Base-by-base conservation (phyloP, 1,140 invertebrate species). In the Drosophila malerkotliana region DNA sequence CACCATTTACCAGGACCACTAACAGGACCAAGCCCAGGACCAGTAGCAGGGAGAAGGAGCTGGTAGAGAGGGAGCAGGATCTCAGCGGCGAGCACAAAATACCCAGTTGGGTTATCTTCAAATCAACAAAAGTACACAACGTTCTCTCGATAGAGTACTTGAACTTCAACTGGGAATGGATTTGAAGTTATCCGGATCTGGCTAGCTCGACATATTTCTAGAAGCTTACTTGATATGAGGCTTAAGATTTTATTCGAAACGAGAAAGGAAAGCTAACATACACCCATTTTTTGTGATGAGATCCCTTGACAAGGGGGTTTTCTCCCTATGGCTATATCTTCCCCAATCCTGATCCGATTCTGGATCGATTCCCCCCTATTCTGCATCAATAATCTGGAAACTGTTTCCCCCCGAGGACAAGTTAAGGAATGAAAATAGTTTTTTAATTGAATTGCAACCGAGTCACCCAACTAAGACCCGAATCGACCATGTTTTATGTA, bases 381-480 rank as follows among this genome's bases (percentile, higher is more conserved):
- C 18, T 18, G 18, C 18, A 18, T 18, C 18, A 18, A 18, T 1
- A 4, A 34, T 28, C 26, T 28, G 26, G 6, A 28, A 28, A 37
- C 21, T 37, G 12, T 4, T 2, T n/a, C 9, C 34, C 12, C 41
- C 41, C 14, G 4, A 15, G 14, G 14, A 14, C 39, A 14, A 15
- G 39, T 10, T 8, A 39, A 21, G 41, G n/a, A 9, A 47, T 12
- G 21, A 44, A 56, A 69, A 63, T 56, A 69, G 66, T 69, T 63
- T 69, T 53, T 44, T 69, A 63, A 69, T 69, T 63, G 52, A 63
- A 55, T 55, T 55, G 26, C 18, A 63, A 56, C 44, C 32, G 18
- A 18, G 34, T 10, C 60, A 32, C 9, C 55, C 47, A 51, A 34
- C 41, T 14, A 47, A 8, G 9, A 44, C 48, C 37, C 58, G 24